These are phyloP conservation scores for Litocranius walleri DNA, from an alignment of 2,113 vertebrate species.

Conservation along the genomic window DNA sequence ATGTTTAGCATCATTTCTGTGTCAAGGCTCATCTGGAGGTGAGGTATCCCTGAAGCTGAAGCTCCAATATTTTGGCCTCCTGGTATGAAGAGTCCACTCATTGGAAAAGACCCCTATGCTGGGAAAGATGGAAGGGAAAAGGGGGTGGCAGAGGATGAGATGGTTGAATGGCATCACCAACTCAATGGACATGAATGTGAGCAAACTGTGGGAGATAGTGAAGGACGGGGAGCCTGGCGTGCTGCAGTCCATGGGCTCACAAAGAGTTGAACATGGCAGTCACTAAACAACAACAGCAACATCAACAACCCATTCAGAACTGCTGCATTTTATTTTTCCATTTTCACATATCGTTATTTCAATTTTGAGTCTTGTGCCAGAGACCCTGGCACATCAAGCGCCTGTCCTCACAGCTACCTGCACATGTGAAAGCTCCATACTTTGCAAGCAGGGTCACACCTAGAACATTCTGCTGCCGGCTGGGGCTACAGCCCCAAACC, in stretches of 20 bases:
- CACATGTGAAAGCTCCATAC: rapidly evolving
- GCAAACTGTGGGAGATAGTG: not conserved
- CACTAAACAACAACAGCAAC: not conserved
- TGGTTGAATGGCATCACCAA: not conserved
- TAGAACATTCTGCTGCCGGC: too few relatives aligned
- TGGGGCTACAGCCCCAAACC: not conserved
- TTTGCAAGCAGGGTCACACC: rapidly evolving
- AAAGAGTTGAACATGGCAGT: not conserved
- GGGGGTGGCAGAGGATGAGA: not conserved
- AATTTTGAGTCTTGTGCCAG: not conserved
- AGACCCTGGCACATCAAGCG: rapidly evolving
- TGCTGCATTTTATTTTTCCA: not conserved
- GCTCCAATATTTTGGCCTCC: not conserved
- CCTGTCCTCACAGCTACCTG: not conserved
- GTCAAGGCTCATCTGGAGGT: not conserved
- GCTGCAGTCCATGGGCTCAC: not conserved
- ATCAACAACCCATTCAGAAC: not conserved
- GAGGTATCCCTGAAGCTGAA: not conserved
- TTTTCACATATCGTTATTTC: not conserved
- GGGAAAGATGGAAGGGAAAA: not conserved
- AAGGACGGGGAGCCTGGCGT: not conserved
- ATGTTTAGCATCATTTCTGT: not conserved
- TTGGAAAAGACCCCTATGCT: not conserved
- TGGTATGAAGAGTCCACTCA: not conserved
- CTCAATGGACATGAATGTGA: not conserved